Base-by-base conservation (phyloP, 2,113 vertebrate genomes). In the Colossoma macropomum region DNA sequence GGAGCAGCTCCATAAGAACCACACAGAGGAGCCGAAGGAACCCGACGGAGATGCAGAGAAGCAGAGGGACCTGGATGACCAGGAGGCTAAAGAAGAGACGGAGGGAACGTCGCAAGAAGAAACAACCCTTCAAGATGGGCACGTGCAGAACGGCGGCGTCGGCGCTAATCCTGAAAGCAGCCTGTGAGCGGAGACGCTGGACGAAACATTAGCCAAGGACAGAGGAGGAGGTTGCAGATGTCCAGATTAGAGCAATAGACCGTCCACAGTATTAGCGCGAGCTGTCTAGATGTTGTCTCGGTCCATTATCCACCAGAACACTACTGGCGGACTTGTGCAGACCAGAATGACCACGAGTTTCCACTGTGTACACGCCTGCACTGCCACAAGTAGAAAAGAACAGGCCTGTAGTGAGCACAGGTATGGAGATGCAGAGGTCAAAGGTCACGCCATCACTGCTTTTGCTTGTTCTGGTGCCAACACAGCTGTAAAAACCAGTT, bases 71-170 rank as follows among this genome's bases (percentile, higher is more conserved):
- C 23, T 2, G 6, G 13, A 10, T 50, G 59, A 12, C 50, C 1
- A 23, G 12, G 45, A 84, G 86, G 41, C 86, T 89, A 0, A 88
- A 87, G 19, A 93, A 90, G 0, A 6, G 77, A 25, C 87, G 7
- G 92, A 93, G 87, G 94, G 95, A 90, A 92, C 94, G 0, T 84
- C 93, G 83, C 95, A 96, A 84, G 96, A 95, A 79, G 96, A 97
- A 79, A 91, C 89, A 77, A 96, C 97, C 88, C 90, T 97, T 70
- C 96, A 95, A 90, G 95, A 95, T 0, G 92, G 94, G 79, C 91
- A 93, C 0, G 93, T 94, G 84, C 89, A 91, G 54, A 96, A 96
- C 0, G 94, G 94, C 0, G 90, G 93, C 83, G 87, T 92, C 60
- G 83, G 91, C 30, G 87, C 92, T 74, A 95, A 91, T 78, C 94